These are phyloP conservation scores for Athalia rosae DNA, from an alignment of 2,888 invertebrate genomes.

Conservation along the genomic window DNA sequence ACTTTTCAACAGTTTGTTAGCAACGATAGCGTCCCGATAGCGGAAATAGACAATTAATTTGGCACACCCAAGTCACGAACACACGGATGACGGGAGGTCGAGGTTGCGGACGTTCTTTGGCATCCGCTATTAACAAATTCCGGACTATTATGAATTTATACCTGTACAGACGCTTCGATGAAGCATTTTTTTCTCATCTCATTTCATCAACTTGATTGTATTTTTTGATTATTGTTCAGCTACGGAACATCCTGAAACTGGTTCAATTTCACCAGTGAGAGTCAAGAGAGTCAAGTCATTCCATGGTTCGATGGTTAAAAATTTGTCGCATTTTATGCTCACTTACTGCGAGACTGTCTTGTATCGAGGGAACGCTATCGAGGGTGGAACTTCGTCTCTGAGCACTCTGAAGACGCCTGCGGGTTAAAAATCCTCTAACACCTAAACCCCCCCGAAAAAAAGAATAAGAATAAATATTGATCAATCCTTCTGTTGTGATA, in stretches of 20 bases:
- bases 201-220: too few relatives aligned
- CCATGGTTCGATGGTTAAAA: neutral
- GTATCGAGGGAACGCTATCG: constrained; percentile 59
- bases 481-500: neutral
- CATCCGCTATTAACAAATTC: neutral
- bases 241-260: too few relatives aligned
- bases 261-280: too few relatives aligned
- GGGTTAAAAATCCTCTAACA: constrained; percentile 63
- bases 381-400: constrained; percentile 57
- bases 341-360: constrained; percentile 59
- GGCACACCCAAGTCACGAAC: constrained; percentile 29
- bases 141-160: too few relatives aligned
- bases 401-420: constrained; percentile 58
- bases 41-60: constrained; percentile 40
- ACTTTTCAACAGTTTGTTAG: too few relatives aligned
- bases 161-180: too few relatives aligned
- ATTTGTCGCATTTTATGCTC: constrained; percentile 8
- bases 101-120: neutral
- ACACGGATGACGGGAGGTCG: constrained; percentile 20
- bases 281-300: neutral
- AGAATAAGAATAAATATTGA: neutral
- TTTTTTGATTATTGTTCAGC: too few relatives aligned
- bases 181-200: too few relatives aligned
- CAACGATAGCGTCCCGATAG: neutral
- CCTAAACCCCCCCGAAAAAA: constrained; percentile 52